These are phyloP conservation scores for Brachyptera putata DNA, from an alignment of 2,888 invertebrate genomes.

Conservation along the genomic window DNA sequence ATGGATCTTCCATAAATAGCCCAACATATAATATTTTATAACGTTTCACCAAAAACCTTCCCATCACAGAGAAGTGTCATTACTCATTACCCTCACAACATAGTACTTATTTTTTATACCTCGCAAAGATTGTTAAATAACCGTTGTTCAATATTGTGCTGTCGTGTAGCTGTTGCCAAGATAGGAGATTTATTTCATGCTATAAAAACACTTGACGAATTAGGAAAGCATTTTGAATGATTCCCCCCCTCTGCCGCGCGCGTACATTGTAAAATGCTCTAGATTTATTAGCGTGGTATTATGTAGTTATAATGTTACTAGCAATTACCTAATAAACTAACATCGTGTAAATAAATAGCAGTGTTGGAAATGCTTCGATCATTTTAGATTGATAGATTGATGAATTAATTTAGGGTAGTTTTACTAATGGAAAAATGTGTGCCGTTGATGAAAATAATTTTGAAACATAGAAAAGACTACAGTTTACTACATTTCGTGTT, in stretches of 20 bases:
- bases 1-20: constrained; percentile 18
- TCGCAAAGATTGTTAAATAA: constrained; percentile 28
- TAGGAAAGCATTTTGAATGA: not conserved
- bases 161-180: too few species aligned
- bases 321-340: not conserved
- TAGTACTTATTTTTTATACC: constrained; percentile 35
- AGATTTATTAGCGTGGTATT: constrained; percentile 17
- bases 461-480: constrained; percentile 3
- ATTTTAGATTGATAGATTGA: constrained; percentile 14
- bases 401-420: too few species aligned
- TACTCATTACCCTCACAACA: too few species aligned
- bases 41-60: too few species aligned
- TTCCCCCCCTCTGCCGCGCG: constrained; percentile 13
- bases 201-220: not conserved
- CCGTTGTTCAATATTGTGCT: not conserved
- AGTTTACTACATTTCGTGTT: not conserved
- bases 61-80: too few species aligned
- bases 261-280: constrained; percentile 16
- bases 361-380: constrained; percentile 8
- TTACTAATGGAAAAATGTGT: too few species aligned
- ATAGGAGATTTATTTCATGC: constrained; percentile 4
- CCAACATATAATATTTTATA: too few species aligned
- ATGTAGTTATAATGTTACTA: constrained; percentile 16
- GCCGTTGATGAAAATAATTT: constrained; percentile 5
- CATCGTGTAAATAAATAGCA: constrained; percentile 15